These are phyloP conservation scores for Pseudorhombus dupliciocellatus DNA, from an alignment of 2,113 vertebrate species.

Conservation along the genomic window DNA sequence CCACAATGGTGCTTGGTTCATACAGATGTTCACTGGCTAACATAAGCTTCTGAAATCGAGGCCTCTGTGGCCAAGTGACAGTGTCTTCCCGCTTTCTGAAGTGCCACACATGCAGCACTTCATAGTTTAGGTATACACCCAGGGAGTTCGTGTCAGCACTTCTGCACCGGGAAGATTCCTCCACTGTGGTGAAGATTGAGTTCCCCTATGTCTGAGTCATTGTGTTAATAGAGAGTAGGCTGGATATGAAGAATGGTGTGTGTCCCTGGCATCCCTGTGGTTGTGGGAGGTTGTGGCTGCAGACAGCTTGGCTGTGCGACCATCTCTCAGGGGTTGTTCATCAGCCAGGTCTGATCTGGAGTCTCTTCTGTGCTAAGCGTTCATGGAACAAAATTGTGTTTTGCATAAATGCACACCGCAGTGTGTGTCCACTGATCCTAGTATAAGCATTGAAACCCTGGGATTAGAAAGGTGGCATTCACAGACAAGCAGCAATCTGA, in stretches of 20 bases:
- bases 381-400: constrained; percentile 37
- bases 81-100: constrained; percentile 40
- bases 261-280: constrained; percentile 66
- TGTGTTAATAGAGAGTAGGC: constrained; percentile 51
- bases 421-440: constrained; percentile 6
- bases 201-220: constrained; percentile 72
- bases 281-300: constrained; percentile 70
- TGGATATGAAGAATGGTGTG: constrained; percentile 56
- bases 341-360: constrained; percentile 58
- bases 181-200: constrained; percentile 71
- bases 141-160: constrained; percentile 70
- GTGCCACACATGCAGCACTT: constrained; percentile 53
- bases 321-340: constrained; percentile 72
- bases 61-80: constrained; percentile 45
- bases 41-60: constrained; percentile 31
- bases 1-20: constrained; percentile 19
- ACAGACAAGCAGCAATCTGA: constrained; percentile 1
- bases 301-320: constrained; percentile 72
- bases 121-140: constrained; percentile 58
- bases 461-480: constrained; percentile 10
- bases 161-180: constrained; percentile 65
- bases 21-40: constrained; percentile 24
- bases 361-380: constrained; percentile 45
- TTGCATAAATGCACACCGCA: constrained; percentile 11
- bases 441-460: constrained; percentile 15